Base-by-base conservation (phyloP, 2,113 vertebrate genomes). In the Rutilus rutilus region DNA sequence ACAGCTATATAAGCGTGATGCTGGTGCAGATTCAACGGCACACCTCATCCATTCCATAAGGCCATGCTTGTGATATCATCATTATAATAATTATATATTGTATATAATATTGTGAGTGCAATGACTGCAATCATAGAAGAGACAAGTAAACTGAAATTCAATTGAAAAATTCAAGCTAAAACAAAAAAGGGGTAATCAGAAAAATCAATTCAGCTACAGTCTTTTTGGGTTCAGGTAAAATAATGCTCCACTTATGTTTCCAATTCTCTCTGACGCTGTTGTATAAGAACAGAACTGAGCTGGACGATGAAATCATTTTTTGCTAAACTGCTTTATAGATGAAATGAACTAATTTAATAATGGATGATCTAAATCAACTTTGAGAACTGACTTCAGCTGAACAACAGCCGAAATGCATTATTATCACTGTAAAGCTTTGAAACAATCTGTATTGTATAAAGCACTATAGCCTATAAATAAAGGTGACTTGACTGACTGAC, bases 1-100 rank as follows among this genome's bases (percentile, higher is more conserved):
- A 30, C 19, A 15, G n/a, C 85, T 75, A 83, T 75, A 83, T 89
- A 42, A 83, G 30, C 19, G 52, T 74, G 45, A 87, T 59, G 23
- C 71, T 80, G 75, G 45, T 86, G 33, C 74, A 78, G 60, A 85
- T 69, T 2, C 67, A 42, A 30, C n/a, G 30, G n/a, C 50, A 50
- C 50, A 62, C 11, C 14, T 62, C 10, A 73, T 42, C 42, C 42
- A 42, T 42, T 78, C 25, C 60, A 69, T n/a, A 59, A 69, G 21
- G 10, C 57, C 14, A 17, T 50, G 21, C 45, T 75, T 52, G 27
- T 39, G 30, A 62, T 75, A 33, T 69, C 9, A 45, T 69, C 21
- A 19, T 25, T 42, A 52, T 39, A 59, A 76, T 50, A 69, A 76
- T 76, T 6, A 52, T 5, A 39, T 71, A 21, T 71, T 39, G 5